A percentile compares a stretch with the other conserved stretches of the same genome.
phyloP scores from a whole-genome alignment of 1,140 invertebrate genomes.

The Nephotettix cincticeps region DNA sequence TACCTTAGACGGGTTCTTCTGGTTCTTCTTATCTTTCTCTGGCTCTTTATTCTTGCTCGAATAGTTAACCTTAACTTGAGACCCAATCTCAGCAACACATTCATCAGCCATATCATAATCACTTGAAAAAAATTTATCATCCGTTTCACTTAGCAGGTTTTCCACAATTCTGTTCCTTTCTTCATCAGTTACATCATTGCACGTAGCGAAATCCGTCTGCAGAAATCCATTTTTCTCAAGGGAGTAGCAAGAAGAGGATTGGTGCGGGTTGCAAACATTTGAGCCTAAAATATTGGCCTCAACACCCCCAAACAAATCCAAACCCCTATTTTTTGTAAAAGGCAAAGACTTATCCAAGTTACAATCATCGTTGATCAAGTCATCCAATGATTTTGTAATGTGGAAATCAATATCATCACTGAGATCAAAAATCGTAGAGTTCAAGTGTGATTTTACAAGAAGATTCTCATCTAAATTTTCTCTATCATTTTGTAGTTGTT shows the following conservation, averaged over 20 bases:
- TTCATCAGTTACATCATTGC: slow-evolving; percentile 17
- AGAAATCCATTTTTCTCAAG: background rate
- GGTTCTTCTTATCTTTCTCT: too few relatives aligned
- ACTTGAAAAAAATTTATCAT: background rate
- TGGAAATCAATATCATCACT: slow-evolving; percentile 14
- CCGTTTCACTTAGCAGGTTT: background rate
- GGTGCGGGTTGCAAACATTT: background rate
- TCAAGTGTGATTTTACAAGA: background rate
- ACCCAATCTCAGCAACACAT: background rate
- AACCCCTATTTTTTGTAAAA: background rate
- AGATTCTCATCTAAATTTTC: slow-evolving; percentile 7
- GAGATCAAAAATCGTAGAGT: background rate
- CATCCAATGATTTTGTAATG: background rate
- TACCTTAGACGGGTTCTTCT: too few relatives aligned
- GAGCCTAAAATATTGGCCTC: background rate
- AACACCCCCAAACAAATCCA: background rate
- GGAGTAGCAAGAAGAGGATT: background rate
- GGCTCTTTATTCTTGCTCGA: too few relatives aligned
- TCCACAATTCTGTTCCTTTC: slow-evolving; percentile 10
- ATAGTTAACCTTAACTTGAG: too few relatives aligned
- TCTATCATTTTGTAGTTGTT: background rate
- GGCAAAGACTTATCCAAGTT: background rate
- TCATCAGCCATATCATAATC: slow-evolving; percentile 10
- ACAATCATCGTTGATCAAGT: slow-evolving; percentile 10
- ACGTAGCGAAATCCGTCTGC: background rate